A percentile compares a stretch with the other conserved stretches of the same genome.
Conservation (phyloP, 2,888 invertebrate species). For the Marasmarcha lunaedactyla region DNA sequence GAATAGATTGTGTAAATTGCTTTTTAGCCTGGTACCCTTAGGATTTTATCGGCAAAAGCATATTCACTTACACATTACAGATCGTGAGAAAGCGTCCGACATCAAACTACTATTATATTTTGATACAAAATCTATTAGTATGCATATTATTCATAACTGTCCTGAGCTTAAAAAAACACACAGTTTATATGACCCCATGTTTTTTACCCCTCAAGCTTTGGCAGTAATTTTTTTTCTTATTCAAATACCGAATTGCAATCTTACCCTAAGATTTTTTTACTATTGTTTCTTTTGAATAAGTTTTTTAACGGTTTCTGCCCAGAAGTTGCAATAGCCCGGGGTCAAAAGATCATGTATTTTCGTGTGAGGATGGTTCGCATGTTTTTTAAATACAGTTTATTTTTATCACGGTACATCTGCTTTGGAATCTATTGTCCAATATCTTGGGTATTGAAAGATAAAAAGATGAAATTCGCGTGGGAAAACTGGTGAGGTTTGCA, state of each 20-base stretch:
- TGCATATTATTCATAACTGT: slow-evolving; percentile 42
- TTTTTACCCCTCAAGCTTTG: slow-evolving; percentile 56
- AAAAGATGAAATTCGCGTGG: slow-evolving; percentile 31
- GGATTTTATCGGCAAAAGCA: too few species aligned
- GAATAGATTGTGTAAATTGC: too few species aligned
- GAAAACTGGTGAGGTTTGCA: slow-evolving; percentile 24
- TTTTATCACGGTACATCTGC: slow-evolving; percentile 51
- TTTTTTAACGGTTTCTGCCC: slow-evolving; percentile 46
- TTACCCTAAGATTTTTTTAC: slow-evolving; percentile 40
- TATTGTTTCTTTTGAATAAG: slow-evolving; percentile 43
- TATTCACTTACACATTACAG: too few species aligned
- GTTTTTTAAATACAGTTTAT: slow-evolving; percentile 44
- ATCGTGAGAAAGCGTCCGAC: too few species aligned
- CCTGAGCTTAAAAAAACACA: slow-evolving; percentile 53
- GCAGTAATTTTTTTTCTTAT: slow-evolving; percentile 35
- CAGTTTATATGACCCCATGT: slow-evolving; percentile 28
- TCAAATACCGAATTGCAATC: slow-evolving; percentile 52
- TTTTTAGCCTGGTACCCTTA: too few species aligned
- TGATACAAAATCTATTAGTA: slow-evolving; percentile 16
- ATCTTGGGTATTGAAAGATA: slow-evolving; percentile 17
- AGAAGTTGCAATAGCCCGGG: slow-evolving; percentile 42
- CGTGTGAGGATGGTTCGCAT: slow-evolving; percentile 52
- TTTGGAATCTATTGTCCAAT: slow-evolving; percentile 18
- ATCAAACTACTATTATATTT: too few species aligned
- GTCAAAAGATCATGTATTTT: slow-evolving; percentile 56